Evolutionary conservation across 2,888 invertebrate species (phyloP), one percentile per base, ranked within the genome.

Genomic region (Nowickia ferox): DNA sequence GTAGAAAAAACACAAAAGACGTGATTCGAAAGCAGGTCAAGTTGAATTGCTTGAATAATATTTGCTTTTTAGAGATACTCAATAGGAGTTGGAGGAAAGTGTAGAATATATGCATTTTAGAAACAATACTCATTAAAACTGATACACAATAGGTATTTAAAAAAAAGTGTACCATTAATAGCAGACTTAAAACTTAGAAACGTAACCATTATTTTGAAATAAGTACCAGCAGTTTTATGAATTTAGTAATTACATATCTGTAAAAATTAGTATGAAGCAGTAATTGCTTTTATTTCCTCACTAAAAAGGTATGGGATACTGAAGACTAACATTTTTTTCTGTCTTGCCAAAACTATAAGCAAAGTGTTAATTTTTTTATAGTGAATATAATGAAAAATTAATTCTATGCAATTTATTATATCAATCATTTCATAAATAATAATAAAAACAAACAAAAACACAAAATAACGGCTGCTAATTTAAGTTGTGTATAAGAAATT

Each of bases 21-120:
- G 85, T 85, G 85, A 78, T 75, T 65, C 13, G 10, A 85, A 82
- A 78, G 57, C 65, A 59, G 85, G 82, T 82, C 85, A 85, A 85
- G 82, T 75, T 71, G 75, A 79, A 74, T 65, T 78, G 69, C 65
- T 59, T 63, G 19, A 44, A 74, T 44, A 63, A 40, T 17, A 51
- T 74, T 81, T 81, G 53, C 76, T 81, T 57, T 74, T 40, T 38
- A 55, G 11, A 22, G 22, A 63, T 38, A 40, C 42, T 13, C 61
- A 42, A 5, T 42, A 40, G 15, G 9, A 1, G 5, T 15, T 44
- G 2, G 5, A 57, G 13, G 2, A 57, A 57, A 22, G 13, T n/a
- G 10, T 10, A 19, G n/a, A n/a, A 30, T 4, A 30, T 30, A 6
- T 30, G 30, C 30, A 0, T 30, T 30, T 0, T 30, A 30, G 30